Evolutionary conservation across 2,888 invertebrate species (phyloP).

Genomic region (Terebella lapidaria): DNA sequence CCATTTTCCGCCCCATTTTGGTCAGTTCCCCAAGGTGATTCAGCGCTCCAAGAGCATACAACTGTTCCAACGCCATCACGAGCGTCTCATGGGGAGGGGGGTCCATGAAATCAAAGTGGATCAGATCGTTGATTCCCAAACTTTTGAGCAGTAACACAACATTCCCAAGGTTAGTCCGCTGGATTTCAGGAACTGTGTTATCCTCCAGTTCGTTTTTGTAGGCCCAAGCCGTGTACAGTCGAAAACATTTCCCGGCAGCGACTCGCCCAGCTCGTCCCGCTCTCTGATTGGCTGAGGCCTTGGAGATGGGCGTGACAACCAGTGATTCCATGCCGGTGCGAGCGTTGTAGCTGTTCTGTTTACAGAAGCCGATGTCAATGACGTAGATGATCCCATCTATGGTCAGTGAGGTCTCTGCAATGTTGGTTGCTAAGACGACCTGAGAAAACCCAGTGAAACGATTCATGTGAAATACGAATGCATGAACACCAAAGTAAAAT

Average conservation of each 20-base stretch:
- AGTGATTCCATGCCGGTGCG: slow-evolving; percentile 97
- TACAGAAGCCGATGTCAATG: slow-evolving; percentile 98
- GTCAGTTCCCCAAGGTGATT: slow-evolving; percentile 97
- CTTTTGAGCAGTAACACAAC: slow-evolving; percentile 95
- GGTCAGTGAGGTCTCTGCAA: slow-evolving; percentile 97
- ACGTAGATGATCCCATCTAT: slow-evolving; percentile 99
- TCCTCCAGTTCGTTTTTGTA: slow-evolving; percentile 97
- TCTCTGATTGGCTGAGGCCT: slow-evolving; percentile 91
- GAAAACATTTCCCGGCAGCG: slow-evolving; percentile 91
- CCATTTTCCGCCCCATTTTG: slow-evolving; percentile 94
- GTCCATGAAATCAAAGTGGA: slow-evolving; percentile 97
- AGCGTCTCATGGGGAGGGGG: slow-evolving; percentile 69
- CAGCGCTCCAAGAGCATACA: slow-evolving; percentile 93
- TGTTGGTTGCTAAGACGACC: slow-evolving; percentile 95
- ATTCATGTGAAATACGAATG: slow-evolving; percentile 7
- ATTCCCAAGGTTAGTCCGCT: slow-evolving; percentile 94
- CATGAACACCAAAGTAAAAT: neutral
- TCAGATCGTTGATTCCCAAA: slow-evolving; percentile 92
- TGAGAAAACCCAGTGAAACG: no score
- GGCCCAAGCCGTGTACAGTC: slow-evolving; percentile 96
- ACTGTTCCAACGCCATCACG: slow-evolving; percentile 77
- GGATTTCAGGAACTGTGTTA: slow-evolving; percentile 96
- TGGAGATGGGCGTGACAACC: slow-evolving; percentile 96
- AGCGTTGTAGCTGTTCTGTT: slow-evolving; percentile 96
- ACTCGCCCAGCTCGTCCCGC: slow-evolving; percentile 94